phyloP scores from a whole-genome alignment of 2,888 invertebrate genomes.

The Abrostola tripartita region DNA sequence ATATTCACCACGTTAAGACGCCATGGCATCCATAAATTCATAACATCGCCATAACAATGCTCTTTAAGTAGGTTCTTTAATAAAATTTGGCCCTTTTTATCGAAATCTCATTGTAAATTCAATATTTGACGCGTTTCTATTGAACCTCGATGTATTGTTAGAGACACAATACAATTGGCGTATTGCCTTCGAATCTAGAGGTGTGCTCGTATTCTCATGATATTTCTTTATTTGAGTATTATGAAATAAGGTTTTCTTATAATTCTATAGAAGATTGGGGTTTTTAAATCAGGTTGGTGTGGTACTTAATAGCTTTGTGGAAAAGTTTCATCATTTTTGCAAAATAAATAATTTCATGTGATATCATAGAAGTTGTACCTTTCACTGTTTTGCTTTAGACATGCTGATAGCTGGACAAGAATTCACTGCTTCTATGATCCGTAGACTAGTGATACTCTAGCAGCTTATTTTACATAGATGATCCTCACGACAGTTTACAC shows the following conservation, averaged over 20 bases:
- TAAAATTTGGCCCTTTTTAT: constrained; percentile 45
- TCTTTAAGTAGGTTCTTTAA: constrained; percentile 41
- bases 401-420: no score
- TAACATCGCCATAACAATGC: not conserved
- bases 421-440: no score
- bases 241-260: not conserved
- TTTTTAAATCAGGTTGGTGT: not conserved
- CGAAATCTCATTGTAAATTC: constrained; percentile 57
- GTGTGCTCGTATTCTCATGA: constrained; percentile 15
- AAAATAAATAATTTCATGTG: no score
- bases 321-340: no score
- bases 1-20: not conserved
- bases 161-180: constrained; percentile 44
- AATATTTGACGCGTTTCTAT: constrained; percentile 57
- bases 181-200: constrained; percentile 15
- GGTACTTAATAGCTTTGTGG: no score
- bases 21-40: constrained; percentile 3
- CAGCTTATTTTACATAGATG: no score
- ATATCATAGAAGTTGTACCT: no score
- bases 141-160: constrained; percentile 55
- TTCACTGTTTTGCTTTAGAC: no score
- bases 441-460: no score
- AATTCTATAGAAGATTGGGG: not conserved
- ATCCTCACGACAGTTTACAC: no score
- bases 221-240: constrained; percentile 14